Conservation (phyloP, 1,140 invertebrate species). For the Drosophila asahinai region DNA sequence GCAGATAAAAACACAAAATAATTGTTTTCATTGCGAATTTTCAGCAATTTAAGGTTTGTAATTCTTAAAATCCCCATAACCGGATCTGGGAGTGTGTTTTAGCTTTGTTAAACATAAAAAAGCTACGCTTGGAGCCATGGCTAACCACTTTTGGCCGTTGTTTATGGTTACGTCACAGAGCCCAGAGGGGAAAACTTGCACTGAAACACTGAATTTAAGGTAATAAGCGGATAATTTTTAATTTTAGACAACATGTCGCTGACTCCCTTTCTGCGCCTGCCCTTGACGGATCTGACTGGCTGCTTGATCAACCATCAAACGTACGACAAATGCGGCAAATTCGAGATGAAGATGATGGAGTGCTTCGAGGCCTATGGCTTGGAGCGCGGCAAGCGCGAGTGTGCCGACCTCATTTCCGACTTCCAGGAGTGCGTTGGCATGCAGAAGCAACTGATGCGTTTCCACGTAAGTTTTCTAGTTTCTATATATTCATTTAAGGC, state of each 20-base stretch:
- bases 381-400: constrained; percentile 86
- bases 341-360: constrained; percentile 89
- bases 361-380: constrained; percentile 91
- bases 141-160: not conserved
- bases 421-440: constrained; percentile 88
- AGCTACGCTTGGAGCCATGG: not conserved
- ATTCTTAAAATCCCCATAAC: not conserved
- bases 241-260: constrained; percentile 84
- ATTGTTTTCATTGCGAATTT: constrained; percentile 48
- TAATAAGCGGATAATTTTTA: not conserved
- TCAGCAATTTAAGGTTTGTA: constrained; percentile 52
- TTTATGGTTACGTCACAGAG: constrained; percentile 76
- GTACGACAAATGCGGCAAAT: constrained; percentile 87
- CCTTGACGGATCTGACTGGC: constrained; percentile 89
- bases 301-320: constrained; percentile 88
- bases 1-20: constrained; percentile 30
- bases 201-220: not conserved
- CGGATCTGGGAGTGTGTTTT: not conserved
- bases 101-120: not conserved
- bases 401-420: constrained; percentile 87
- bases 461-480: constrained; percentile 79
- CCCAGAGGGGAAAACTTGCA: not conserved
- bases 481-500: not conserved
- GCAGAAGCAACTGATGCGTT: constrained; percentile 87
- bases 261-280: constrained; percentile 88